Evolutionary conservation across 1,140 invertebrate species (phyloP), one percentile per base, ranked within the genome.

Genomic region (Littorina saxatilis): DNA sequence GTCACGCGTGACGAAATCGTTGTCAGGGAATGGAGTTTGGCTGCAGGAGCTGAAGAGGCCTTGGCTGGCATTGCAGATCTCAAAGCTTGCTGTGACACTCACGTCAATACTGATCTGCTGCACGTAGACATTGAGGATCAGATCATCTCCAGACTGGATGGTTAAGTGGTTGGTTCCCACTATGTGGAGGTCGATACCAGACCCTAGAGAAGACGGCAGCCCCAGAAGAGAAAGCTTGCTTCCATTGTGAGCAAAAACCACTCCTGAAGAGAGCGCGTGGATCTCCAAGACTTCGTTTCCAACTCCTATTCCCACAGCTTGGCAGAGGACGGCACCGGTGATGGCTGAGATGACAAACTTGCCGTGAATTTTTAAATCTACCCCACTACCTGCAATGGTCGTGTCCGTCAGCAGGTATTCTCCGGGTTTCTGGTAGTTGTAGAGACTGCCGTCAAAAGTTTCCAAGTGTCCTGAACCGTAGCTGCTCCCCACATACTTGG

Each of bases 391-490:
- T 5, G 84, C 32, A 23, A 79, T 4, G 9, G 66, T 55, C 35
- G 81, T 55, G n/a, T 82, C 68, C n/a, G 84, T 32, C 66, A 88
- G 55, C 47, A 85, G 23, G 40, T 85, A 78, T 52, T 88, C 87
- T 72, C 87, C 85, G 27, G 81, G 78, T 5, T 55, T 32, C 43
- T 85, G 82, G 39, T 85, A 84, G 23, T 75, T 81, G 70, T 83
- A 87, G 29, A 81, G 15, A 23, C 85, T 75, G 37, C 85, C 87
- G 80, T 88, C 85, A 82, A 86, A 87, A 32, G 85, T 87, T 15
- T 63, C 74, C 2, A 83, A 72, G 35, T 84, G 80, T 2, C 87
- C 87, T 52, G 77, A 85, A 7, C 76, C 72, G 58, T 83, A 86
- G n/a, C 73, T 58, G 75, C 29, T 27, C 1, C 35, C 76, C 37